Percentiles rank a stretch among this genome's conserved stretches.
These are phyloP conservation scores for Solenopsis fugax DNA, from an alignment of 1,140 invertebrate genomes.

Conservation along the genomic window DNA sequence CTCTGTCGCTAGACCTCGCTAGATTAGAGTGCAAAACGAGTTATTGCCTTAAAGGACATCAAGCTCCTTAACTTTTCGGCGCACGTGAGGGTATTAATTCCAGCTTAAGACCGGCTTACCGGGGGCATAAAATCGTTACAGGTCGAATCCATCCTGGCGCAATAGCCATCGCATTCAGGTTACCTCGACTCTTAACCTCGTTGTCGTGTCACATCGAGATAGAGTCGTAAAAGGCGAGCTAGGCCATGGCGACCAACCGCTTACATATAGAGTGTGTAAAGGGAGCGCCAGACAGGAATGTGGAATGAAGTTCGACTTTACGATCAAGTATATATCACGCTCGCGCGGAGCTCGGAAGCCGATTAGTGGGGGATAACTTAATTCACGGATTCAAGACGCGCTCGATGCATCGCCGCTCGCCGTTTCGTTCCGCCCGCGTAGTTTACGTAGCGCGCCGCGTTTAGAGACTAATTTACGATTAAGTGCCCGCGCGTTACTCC, in stretches of 20 bases:
- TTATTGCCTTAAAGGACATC: slow-evolving; percentile 7
- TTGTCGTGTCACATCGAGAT: slow-evolving; percentile 64
- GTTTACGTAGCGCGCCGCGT: slow-evolving; percentile 44
- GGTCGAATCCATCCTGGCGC: slow-evolving; percentile 10
- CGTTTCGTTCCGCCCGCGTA: slow-evolving; percentile 37
- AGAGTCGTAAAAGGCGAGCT: slow-evolving; percentile 62
- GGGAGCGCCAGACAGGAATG: slow-evolving; percentile 45
- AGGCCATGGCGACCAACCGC: neutral
- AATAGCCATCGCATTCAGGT: slow-evolving; percentile 58
- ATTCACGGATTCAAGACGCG: slow-evolving; percentile 69
- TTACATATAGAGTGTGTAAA: neutral
- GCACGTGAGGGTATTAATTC: slow-evolving; percentile 67
- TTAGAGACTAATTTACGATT: slow-evolving; percentile 71
- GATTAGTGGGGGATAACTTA: slow-evolving; percentile 76
- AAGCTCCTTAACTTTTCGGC: slow-evolving; percentile 58
- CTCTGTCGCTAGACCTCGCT: neutral
- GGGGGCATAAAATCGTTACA: slow-evolving; percentile 38
- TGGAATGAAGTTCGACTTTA: slow-evolving; percentile 71
- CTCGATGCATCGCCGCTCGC: neutral
- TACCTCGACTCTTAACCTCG: slow-evolving; percentile 67
- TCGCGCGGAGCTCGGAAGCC: slow-evolving; percentile 67
- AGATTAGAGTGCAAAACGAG: slow-evolving; percentile 1
- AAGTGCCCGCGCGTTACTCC: slow-evolving; percentile 38
- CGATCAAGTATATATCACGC: slow-evolving; percentile 72
- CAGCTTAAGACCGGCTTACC: slow-evolving; percentile 70